Conservation (phyloP, 2,888 invertebrate genomes). For the Caenorhabditis virilis region DNA sequence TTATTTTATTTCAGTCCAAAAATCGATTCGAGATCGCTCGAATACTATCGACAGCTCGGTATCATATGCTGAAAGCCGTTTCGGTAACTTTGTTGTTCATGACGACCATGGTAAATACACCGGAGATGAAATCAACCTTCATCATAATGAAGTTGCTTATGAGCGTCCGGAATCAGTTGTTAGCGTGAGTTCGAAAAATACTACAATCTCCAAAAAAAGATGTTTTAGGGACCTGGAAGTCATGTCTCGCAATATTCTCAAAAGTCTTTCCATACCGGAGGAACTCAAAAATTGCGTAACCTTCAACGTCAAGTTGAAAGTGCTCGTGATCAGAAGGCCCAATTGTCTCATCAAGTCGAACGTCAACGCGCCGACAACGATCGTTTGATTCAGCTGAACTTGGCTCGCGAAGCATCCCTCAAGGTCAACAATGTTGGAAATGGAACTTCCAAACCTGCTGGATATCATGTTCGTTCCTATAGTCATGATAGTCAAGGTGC, state of each 20-base stretch:
- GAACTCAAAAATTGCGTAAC: constrained; percentile 34
- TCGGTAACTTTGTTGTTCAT: constrained; percentile 58
- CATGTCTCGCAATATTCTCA: constrained; percentile 12
- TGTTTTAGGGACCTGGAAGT: constrained; percentile 24
- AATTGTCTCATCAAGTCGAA: constrained; percentile 37
- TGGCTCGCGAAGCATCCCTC: constrained; percentile 40
- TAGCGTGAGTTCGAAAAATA: not conserved
- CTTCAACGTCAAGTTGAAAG: constrained; percentile 39
- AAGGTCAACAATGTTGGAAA: constrained; percentile 34
- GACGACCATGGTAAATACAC: constrained; percentile 49
- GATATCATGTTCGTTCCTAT: constrained; percentile 29
- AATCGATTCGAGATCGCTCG: constrained; percentile 41
- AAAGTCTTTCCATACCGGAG: constrained; percentile 37
- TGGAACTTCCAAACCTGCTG: constrained; percentile 22
- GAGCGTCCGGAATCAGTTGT: constrained; percentile 28
- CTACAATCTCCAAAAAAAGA: not conserved
- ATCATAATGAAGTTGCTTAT: constrained; percentile 62
- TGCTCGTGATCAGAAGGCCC: constrained; percentile 22
- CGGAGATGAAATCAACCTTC: constrained; percentile 51
- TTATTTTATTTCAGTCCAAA: constrained; percentile 2
- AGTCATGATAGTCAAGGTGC: constrained; percentile 17
- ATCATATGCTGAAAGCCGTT: constrained; percentile 58
- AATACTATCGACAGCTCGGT: constrained; percentile 56
- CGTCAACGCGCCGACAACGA: constrained; percentile 38
- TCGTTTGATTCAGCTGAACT: constrained; percentile 29